Base-by-base conservation (phyloP, 1,140 invertebrate genomes). In the Cotesia vestalis region DNA sequence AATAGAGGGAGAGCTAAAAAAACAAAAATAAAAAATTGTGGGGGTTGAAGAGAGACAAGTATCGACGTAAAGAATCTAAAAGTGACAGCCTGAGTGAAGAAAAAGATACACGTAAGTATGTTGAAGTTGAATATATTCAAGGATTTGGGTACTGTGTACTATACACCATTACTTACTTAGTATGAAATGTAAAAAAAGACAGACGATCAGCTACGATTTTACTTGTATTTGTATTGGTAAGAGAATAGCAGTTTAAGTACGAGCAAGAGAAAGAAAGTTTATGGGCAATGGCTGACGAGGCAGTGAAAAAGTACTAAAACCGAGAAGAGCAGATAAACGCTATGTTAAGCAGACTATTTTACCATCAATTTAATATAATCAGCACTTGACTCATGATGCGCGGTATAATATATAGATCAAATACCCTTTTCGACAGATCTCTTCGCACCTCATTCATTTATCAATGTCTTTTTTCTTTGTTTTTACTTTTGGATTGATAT, bases 251-350 rank as follows among this genome's bases (percentile, higher is more conserved):
- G 63, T 27, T 27, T 27, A 27, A 27, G 27, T 27, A 66, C 71
- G 62, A 53, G 53, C 57, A 75, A 75, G 79, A 46, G 40, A 46
- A 46, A 46, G 40, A 46, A 46, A 83, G 81, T 86, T 86, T 86
- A 86, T 84, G 83, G 83, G 77, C 83, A 83, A 85, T 85, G 84
- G 81, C 82, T 86, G 84, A 86, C 84, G 84, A 85, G 84, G 85
- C 82, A 83, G 85, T 86, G 83, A 86, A 85, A 86, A 86, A 86
- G 85, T 85, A 86, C 77, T 86, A 86, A 85, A 86, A 85, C 81
- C 79, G 78, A 85, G 83, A 85, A 81, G 82, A 86, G 83, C 82
- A 83, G 84, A 85, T 85, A 85, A 85, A 85, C 84, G 84, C 80
- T 85, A 86, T 85, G 85, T 85, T 85, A 85, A 86, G 83, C 83